These are phyloP conservation scores for Petrophora chlorosata DNA, from an alignment of 2,888 invertebrate species.

Conservation along the genomic window DNA sequence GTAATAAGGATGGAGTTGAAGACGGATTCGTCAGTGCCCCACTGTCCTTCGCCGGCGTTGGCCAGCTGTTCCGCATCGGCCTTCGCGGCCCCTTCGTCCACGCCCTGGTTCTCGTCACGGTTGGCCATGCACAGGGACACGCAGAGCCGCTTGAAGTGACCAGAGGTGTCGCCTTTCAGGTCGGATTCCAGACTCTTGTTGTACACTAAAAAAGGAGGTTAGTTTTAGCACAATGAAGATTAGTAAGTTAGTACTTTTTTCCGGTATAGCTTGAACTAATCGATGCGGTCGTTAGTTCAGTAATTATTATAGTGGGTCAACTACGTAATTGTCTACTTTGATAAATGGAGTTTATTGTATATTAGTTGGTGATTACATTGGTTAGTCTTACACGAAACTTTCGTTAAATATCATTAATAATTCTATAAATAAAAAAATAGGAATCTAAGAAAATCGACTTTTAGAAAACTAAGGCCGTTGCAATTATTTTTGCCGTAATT, in stretches of 20 bases:
- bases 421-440: too few relatives aligned
- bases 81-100: conserved; percentile 91
- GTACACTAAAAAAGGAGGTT: conserved; percentile 85
- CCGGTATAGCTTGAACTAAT: too few relatives aligned
- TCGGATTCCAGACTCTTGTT: conserved; percentile 92
- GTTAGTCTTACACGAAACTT: too few relatives aligned
- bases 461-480: too few relatives aligned
- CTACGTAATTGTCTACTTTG: not conserved
- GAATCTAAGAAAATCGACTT: too few relatives aligned
- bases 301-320: not conserved
- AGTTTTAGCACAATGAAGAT: too few relatives aligned
- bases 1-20: conserved; percentile 94
- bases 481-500: too few relatives aligned
- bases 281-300: not conserved
- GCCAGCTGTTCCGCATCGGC: conserved; percentile 92
- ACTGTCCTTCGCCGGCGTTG: conserved; percentile 91
- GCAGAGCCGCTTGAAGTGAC: conserved; percentile 96
- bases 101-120: conserved; percentile 94
- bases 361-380: too few relatives aligned
- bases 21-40: conserved; percentile 95
- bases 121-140: conserved; percentile 95
- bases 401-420: too few relatives aligned
- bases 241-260: too few relatives aligned
- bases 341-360: not conserved
- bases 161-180: conserved; percentile 95